A percentile compares a stretch with the other conserved stretches of the same genome.
These are phyloP conservation scores for Sandelia bainsii DNA, from an alignment of 2,797 vertebrate species.

Conservation along the genomic window DNA sequence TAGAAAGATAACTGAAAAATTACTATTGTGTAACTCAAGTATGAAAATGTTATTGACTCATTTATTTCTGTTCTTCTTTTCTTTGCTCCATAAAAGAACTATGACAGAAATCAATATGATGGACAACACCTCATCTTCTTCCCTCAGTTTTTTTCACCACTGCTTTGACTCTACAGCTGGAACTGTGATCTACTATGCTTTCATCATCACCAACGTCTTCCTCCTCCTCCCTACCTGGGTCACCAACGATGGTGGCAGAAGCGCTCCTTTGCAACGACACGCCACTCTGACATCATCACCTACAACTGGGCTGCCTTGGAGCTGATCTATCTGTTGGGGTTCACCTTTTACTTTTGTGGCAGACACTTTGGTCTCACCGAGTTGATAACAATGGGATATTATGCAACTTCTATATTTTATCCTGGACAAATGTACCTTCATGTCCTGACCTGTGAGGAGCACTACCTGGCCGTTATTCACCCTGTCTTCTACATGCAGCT, in stretches of 20 bases:
- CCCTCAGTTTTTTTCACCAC: accelerated
- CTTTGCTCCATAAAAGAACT: not conserved
- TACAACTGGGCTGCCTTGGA: conserved; percentile 16
- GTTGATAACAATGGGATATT: accelerated
- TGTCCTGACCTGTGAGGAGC: conserved; percentile 32
- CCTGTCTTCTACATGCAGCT: conserved; percentile 44
- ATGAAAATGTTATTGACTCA: too few relatives aligned
- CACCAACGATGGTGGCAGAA: conserved; percentile 11
- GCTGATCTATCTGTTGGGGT: not conserved
- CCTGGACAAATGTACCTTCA: not conserved
- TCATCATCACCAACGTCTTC: accelerated
- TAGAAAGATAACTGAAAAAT: too few relatives aligned
- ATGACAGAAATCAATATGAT: not conserved
- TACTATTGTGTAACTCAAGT: too few relatives aligned
- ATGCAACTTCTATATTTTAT: accelerated
- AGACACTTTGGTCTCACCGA: accelerated
- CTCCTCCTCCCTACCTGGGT: conserved; percentile 25
- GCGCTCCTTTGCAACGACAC: not conserved
- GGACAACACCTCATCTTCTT: not conserved
- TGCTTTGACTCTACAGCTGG: accelerated
- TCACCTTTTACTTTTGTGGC: not conserved
- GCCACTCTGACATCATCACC: conserved; percentile 37
- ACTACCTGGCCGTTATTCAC: conserved; percentile 54
- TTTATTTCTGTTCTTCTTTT: not conserved
- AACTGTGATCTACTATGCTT: accelerated